These are phyloP conservation scores for Bhutanitis thaidina DNA, from an alignment of 2,888 invertebrate species.

Conservation along the genomic window DNA sequence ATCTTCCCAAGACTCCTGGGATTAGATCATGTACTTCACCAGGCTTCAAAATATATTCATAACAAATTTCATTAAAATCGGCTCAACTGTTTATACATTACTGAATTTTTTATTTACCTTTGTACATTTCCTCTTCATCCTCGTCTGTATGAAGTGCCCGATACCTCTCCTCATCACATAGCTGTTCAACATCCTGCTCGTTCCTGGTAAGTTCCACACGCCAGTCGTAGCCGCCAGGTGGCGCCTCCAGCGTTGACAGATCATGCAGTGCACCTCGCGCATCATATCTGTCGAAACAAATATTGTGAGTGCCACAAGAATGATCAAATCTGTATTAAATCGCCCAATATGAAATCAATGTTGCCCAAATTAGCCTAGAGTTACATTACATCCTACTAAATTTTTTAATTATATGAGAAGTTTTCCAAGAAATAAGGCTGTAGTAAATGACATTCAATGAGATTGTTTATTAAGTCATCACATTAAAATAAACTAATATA, in stretches of 20 bases:
- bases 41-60: no score
- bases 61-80: no score
- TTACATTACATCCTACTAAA: no score
- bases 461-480: no score
- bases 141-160: slow-evolving; percentile 92
- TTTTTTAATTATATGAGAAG: no score
- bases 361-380: no score
- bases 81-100: no score
- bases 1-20: no score
- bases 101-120: slow-evolving; percentile 82
- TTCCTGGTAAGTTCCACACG: slow-evolving; percentile 83
- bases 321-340: neutral
- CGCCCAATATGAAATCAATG: neutral
- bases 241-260: slow-evolving; percentile 88
- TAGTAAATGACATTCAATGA: no score
- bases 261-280: slow-evolving; percentile 95
- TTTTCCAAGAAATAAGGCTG: no score
- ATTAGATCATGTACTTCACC: no score
- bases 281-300: slow-evolving; percentile 89
- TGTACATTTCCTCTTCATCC: slow-evolving; percentile 92
- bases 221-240: slow-evolving; percentile 84
- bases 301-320: slow-evolving; percentile 22
- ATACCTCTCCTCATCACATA: slow-evolving; percentile 98
- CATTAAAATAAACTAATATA: no score
- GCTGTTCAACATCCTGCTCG: slow-evolving; percentile 90